A percentile compares a stretch with the other conserved stretches of the same genome.
Evolutionary conservation across 2,797 vertebrate genomes (phyloP).

Genomic region (Alca torda): DNA sequence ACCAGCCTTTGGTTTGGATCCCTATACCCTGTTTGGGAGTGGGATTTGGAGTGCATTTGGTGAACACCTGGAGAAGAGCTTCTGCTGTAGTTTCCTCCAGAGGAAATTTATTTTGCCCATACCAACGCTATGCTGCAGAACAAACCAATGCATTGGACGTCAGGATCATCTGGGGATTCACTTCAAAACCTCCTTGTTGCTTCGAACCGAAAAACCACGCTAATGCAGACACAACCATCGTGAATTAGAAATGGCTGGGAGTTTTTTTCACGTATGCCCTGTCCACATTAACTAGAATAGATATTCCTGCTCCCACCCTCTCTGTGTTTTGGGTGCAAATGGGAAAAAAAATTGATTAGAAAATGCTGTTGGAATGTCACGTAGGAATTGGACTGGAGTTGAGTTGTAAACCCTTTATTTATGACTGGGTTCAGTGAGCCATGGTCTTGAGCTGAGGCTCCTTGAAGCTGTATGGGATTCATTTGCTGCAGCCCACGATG

Average conservation of each 20-base stretch:
- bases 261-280: not conserved
- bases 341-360: not conserved
- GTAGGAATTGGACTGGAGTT: not conserved
- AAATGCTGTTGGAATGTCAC: not conserved
- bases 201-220: not conserved
- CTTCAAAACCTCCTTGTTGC: not conserved
- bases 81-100: not conserved
- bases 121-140: not conserved
- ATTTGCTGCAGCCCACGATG: rapidly evolving
- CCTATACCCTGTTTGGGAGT: rapidly evolving
- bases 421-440: not conserved
- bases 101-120: not conserved
- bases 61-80: not conserved
- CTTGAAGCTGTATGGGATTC: not conserved
- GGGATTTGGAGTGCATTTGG: not conserved
- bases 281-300: not conserved
- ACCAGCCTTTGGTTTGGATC: not conserved
- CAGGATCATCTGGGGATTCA: not conserved
- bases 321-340: not conserved
- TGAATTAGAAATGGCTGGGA: not conserved
- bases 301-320: not conserved
- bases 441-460: not conserved
- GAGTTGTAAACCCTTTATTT: not conserved
- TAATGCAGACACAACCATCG: rapidly evolving
- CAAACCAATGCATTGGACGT: not conserved